phyloP scores from a whole-genome alignment of 1,140 invertebrate species.

The Panagrolaimus sp. region DNA sequence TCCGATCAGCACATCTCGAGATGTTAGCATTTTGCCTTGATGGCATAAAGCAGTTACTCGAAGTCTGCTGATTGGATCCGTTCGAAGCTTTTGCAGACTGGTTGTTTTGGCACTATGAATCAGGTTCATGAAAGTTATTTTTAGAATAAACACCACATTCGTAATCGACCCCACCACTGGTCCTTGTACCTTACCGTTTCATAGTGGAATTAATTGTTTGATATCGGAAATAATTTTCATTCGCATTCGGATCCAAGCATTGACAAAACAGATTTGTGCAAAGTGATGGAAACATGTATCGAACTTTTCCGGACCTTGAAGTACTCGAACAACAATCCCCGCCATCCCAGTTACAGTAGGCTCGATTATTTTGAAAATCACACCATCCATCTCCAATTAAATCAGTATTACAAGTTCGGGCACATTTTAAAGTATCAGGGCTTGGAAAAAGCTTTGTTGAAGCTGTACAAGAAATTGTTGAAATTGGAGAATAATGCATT shows the following conservation, averaged over 20 bases:
- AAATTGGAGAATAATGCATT: background rate
- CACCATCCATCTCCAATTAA: constrained; percentile 53
- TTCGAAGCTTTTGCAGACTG: too few relatives aligned
- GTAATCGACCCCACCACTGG: background rate
- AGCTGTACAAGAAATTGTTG: constrained; percentile 13
- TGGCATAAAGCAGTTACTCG: too few relatives aligned
- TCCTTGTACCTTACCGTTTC: background rate
- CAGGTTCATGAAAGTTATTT: background rate
- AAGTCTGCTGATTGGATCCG: too few relatives aligned
- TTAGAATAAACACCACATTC: background rate
- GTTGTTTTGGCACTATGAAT: too few relatives aligned
- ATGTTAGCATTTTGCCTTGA: too few relatives aligned
- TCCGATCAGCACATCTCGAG: too few relatives aligned
- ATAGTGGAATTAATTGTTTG: too few relatives aligned
- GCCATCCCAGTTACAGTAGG: constrained; percentile 42
- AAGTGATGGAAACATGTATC: constrained; percentile 32
- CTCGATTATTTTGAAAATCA: constrained; percentile 54
- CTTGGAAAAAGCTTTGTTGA: background rate
- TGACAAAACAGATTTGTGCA: constrained; percentile 39
- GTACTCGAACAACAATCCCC: constrained; percentile 58
- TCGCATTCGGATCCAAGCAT: constrained; percentile 53
- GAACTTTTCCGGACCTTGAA: constrained; percentile 34
- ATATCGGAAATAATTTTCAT: constrained; percentile 36
- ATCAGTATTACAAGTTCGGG: constrained; percentile 30
- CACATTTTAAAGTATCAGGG: constrained; percentile 16